Conservation (phyloP, 2,113 vertebrate species). For the Muscicapa adusta region DNA sequence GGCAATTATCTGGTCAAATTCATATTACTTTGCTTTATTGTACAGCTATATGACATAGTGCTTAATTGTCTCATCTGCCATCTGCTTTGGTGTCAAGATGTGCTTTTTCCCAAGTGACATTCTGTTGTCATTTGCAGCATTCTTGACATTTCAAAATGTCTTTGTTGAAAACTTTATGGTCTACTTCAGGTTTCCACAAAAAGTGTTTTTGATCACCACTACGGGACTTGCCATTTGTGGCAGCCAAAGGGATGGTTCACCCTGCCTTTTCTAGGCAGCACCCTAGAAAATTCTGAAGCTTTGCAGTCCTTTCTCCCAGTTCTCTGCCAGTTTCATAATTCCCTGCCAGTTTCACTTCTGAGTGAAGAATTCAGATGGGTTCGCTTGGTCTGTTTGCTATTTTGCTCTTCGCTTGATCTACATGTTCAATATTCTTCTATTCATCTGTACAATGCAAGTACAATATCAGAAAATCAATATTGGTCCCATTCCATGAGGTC, state of each 20-base stretch:
- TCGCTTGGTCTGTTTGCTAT: background rate
- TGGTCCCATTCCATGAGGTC: background rate
- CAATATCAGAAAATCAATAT: background rate
- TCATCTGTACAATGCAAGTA: background rate
- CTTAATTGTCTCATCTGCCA: slow-evolving; percentile 47
- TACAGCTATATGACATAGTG: background rate
- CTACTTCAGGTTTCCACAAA: background rate
- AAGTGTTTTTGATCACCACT: background rate
- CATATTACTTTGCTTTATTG: background rate
- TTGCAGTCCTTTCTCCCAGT: background rate
- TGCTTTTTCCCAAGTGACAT: slow-evolving; percentile 38
- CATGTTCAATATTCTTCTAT: background rate
- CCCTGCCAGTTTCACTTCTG: background rate
- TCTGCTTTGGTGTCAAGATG: slow-evolving; percentile 55
- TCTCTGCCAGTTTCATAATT: background rate
- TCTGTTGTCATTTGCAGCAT: slow-evolving; percentile 34
- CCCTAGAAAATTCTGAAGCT: background rate
- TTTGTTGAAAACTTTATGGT: slow-evolving; percentile 40
- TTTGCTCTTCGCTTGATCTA: background rate
- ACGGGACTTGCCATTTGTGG: background rate
- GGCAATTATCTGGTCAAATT: background rate
- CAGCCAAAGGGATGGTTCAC: background rate
- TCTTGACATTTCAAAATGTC: slow-evolving; percentile 56
- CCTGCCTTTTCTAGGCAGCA: background rate
- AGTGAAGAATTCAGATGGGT: background rate